Percentiles rank a stretch among this genome's conserved stretches.
phyloP scores from a whole-genome alignment of 2,888 invertebrate species.

The Scaptomyza tumidula region DNA sequence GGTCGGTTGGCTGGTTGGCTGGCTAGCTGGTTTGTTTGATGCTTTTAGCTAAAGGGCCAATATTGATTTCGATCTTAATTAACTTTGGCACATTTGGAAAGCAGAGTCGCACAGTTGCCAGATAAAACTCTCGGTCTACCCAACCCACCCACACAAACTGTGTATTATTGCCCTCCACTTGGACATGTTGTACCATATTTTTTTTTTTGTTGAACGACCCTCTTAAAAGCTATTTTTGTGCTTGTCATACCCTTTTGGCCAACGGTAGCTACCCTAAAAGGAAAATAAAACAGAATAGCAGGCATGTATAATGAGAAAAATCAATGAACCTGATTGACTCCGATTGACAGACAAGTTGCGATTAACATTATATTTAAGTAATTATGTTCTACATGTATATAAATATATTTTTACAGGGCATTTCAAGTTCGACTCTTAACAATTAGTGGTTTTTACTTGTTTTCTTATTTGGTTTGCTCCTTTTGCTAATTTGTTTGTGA shows the following conservation, averaged over 20 bases:
- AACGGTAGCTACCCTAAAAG: conserved; percentile 6
- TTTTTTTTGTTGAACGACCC: conserved; percentile 8
- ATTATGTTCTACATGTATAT: too few relatives aligned
- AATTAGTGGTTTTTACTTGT: conserved; percentile 17
- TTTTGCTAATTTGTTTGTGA: conserved; percentile 80
- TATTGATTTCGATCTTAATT: conserved; percentile 83
- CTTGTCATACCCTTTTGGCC: conserved; percentile 23
- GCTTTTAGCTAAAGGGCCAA: conserved; percentile 81
- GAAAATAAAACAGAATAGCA: background rate
- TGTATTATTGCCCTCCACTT: conserved; percentile 10
- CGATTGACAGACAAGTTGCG: conserved; percentile 3
- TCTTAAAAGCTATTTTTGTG: conserved; percentile 47
- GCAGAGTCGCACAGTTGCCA: conserved; percentile 60
- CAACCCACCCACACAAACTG: conserved; percentile 1
- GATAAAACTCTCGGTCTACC: background rate
- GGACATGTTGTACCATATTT: conserved; percentile 22
- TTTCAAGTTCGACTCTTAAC: background rate
- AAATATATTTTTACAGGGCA: conserved; percentile 1
- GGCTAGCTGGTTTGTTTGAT: conserved; percentile 68
- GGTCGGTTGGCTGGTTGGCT: conserved; percentile 4
- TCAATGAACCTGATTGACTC: background rate
- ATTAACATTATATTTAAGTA: background rate
- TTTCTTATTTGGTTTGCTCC: conserved; percentile 62
- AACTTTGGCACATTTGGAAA: conserved; percentile 83
- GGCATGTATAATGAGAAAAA: background rate